These are phyloP conservation scores for Temnothorax ravouxi DNA, from an alignment of 2,888 invertebrate species.

Conservation along the genomic window DNA sequence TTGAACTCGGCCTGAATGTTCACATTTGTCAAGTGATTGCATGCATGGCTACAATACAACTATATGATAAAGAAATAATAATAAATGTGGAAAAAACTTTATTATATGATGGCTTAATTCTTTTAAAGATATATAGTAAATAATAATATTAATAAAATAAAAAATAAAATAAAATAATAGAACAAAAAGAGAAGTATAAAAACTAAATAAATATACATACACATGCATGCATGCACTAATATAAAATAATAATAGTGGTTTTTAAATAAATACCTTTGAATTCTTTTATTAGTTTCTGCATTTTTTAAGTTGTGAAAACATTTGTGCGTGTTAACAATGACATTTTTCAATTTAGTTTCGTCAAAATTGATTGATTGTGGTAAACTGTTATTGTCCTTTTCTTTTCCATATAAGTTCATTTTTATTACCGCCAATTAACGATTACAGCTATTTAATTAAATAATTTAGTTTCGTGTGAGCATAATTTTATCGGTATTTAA, in stretches of 20 bases:
- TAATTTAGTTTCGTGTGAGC: background rate
- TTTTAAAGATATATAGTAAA: background rate
- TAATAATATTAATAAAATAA: background rate
- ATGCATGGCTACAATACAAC: background rate
- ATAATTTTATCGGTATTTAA: too few relatives aligned
- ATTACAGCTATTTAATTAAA: background rate
- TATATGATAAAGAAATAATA: background rate
- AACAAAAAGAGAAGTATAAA: background rate
- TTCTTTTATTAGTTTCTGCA: constrained; percentile 72
- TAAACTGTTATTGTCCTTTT: constrained; percentile 73
- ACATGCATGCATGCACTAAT: background rate
- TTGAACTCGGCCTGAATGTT: too few relatives aligned
- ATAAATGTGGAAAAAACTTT: background rate
- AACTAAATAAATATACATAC: background rate
- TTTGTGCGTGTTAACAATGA: constrained; percentile 80
- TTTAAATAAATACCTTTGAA: constrained; percentile 74
- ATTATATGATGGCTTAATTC: background rate
- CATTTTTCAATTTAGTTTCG: constrained; percentile 37
- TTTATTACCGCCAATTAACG: background rate
- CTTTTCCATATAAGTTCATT: constrained; percentile 72
- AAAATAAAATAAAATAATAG: too few relatives aligned
- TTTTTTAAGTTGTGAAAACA: constrained; percentile 78
- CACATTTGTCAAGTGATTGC: too few relatives aligned
- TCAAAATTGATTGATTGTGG: constrained; percentile 64
- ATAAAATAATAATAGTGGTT: constrained; percentile 7